A percentile compares a stretch with the other conserved stretches of the same genome.
Evolutionary conservation across 2,797 vertebrate species (phyloP).

Genomic region (Rhincodon typus): DNA sequence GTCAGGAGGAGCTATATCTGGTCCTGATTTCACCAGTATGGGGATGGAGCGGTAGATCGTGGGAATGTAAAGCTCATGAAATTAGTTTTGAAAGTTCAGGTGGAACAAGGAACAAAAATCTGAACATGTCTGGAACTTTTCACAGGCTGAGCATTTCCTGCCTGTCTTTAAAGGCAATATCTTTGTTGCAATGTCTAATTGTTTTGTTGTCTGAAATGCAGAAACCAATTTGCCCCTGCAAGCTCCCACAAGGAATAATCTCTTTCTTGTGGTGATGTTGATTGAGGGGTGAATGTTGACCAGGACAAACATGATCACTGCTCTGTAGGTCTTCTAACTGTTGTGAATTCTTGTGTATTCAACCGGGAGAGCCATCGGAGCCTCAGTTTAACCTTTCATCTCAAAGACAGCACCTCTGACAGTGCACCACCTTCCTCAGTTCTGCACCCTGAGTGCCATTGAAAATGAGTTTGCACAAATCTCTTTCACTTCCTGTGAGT

Average conservation of each 20-base stretch:
- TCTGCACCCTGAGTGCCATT: background rate
- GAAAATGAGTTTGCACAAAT: background rate
- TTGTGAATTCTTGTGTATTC: background rate
- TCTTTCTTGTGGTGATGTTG: too few species aligned
- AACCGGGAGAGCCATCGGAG: background rate
- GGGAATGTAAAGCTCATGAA: background rate
- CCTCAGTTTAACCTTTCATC: background rate
- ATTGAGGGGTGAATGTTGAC: background rate
- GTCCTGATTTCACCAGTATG: background rate
- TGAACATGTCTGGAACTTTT: background rate
- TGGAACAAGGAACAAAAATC: background rate
- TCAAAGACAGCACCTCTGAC: background rate
- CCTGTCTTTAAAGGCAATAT: background rate
- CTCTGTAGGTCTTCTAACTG: background rate
- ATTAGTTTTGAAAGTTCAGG: background rate
- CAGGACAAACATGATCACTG: background rate
- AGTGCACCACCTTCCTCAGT: background rate
- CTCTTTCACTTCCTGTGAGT: too few species aligned
- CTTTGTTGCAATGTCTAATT: background rate
- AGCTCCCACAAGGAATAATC: background rate
- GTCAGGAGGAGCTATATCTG: background rate
- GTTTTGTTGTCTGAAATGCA: background rate
- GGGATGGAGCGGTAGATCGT: background rate
- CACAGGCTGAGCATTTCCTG: too few species aligned
- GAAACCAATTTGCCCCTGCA: background rate